phyloP scores from a whole-genome alignment of 2,797 vertebrate genomes.

The Astyanax mexicanus region DNA sequence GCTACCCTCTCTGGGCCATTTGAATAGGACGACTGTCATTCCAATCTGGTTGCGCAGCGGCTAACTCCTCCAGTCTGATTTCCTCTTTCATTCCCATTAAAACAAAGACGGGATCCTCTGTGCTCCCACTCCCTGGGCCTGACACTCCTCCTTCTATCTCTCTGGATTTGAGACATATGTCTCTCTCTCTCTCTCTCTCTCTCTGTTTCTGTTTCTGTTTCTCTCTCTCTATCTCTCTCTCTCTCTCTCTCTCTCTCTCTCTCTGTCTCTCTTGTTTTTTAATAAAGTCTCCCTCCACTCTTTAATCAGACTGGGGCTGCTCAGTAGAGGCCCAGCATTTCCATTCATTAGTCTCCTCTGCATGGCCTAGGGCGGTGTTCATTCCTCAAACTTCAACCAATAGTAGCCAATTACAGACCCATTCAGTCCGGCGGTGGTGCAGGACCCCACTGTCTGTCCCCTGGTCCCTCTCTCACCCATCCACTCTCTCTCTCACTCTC shows the following conservation, averaged over 20 bases:
- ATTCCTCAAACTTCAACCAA: slow-evolving; percentile 63
- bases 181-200: not conserved
- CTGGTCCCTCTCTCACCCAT: too few species aligned
- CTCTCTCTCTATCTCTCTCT: not conserved
- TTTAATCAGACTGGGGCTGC: slow-evolving; percentile 69
- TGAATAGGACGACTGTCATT: slow-evolving; percentile 4
- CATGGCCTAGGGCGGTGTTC: slow-evolving; percentile 67
- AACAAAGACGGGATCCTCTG: slow-evolving; percentile 49
- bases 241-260: slow-evolving; percentile 16
- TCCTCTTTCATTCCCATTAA: slow-evolving; percentile 49
- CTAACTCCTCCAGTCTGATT: slow-evolving; percentile 49
- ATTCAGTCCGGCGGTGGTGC: slow-evolving; percentile 54
- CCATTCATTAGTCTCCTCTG: slow-evolving; percentile 71
- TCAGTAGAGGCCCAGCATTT: slow-evolving; percentile 67
- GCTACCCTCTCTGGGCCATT: slow-evolving; percentile 10
- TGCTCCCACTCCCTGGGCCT: not conserved
- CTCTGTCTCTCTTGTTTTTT: slow-evolving; percentile 55
- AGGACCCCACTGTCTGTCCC: slow-evolving; percentile 39
- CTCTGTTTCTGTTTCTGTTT: not conserved
- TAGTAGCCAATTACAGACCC: slow-evolving; percentile 69
- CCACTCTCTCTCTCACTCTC: not conserved
- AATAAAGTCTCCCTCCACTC: slow-evolving; percentile 66
- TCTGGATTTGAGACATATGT: too few species aligned
- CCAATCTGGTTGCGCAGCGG: slow-evolving; percentile 23
- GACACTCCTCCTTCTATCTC: too few species aligned